Conservation (phyloP, 2,797 vertebrate species). For the Coranthus polyacanthus region DNA sequence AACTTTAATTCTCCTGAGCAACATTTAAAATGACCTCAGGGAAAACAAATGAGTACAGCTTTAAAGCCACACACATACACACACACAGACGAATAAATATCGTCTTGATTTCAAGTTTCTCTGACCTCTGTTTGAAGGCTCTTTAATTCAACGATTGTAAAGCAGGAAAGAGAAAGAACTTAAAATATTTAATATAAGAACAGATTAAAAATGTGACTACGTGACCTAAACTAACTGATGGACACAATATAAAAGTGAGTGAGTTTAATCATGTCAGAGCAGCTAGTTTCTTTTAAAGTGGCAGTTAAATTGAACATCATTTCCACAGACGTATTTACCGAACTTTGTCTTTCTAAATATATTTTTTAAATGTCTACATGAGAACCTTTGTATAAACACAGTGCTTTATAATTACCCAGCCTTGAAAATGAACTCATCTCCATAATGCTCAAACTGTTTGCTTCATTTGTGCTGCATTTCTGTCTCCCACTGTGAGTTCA, state of each 20-base stretch:
- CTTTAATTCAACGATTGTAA: neutral
- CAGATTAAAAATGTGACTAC: too few species aligned
- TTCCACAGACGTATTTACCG: too few species aligned
- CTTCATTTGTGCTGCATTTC: slow-evolving; percentile 1
- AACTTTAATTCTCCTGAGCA: slow-evolving; percentile 2
- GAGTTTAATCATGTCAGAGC: too few species aligned
- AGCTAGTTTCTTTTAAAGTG: too few species aligned
- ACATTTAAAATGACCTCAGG: slow-evolving; percentile 22
- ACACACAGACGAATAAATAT: slow-evolving; percentile 1
- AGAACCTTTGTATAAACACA: neutral
- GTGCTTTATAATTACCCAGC: too few species aligned
- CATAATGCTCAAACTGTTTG: neutral
- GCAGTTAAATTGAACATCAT: too few species aligned
- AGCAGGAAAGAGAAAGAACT: neutral
- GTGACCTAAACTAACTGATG: too few species aligned
- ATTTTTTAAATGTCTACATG: too few species aligned
- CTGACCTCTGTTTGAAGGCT: slow-evolving; percentile 11
- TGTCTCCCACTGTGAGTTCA: slow-evolving; percentile 19
- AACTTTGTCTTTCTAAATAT: neutral
- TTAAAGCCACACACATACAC: neutral
- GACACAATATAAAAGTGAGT: too few species aligned
- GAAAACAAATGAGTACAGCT: slow-evolving; percentile 22
- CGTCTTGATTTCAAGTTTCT: neutral
- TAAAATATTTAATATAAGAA: too few species aligned
- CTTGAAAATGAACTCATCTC: neutral